Evolutionary conservation across 2,113 vertebrate genomes (phyloP).

Genomic region (Climacteris rufus): DNA sequence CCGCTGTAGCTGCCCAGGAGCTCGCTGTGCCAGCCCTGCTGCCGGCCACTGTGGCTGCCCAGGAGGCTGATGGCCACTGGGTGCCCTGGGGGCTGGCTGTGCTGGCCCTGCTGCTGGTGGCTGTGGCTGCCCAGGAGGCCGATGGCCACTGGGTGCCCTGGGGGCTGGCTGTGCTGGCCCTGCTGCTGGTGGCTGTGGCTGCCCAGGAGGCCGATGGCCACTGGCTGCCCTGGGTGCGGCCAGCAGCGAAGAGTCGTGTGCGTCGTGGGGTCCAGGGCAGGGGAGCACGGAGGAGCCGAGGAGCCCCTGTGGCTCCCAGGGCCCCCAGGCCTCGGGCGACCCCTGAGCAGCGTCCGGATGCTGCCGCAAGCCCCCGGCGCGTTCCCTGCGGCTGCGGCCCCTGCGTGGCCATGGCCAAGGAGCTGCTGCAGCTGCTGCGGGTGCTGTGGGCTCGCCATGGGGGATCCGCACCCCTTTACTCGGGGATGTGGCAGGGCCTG

Average conservation of each 20-base stretch:
- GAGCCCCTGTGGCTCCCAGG: not conserved
- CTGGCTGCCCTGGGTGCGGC: not conserved
- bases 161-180: not conserved
- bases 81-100: too few relatives aligned
- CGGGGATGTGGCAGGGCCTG: not conserved
- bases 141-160: too few relatives aligned
- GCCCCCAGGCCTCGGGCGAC: not conserved
- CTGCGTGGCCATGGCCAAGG: not conserved
- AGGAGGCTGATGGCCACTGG: too few relatives aligned
- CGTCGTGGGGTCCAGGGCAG: not conserved
- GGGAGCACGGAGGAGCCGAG: not conserved
- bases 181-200: not conserved
- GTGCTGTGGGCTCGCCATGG: not conserved
- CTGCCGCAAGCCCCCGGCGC: not conserved
- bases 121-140: too few relatives aligned
- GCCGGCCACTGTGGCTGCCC: too few relatives aligned
- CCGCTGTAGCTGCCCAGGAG: too few relatives aligned
- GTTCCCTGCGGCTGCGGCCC: not conserved
- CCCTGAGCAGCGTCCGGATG: not conserved
- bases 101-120: too few relatives aligned
- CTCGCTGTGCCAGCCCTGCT: too few relatives aligned
- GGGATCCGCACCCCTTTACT: not conserved
- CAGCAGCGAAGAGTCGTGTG: not conserved
- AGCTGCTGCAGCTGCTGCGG: not conserved
- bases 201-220: not conserved